A percentile compares a stretch with the other conserved stretches of the same genome.
Evolutionary conservation across 2,797 vertebrate genomes (phyloP).

Genomic region (Pelodytes ibericus): DNA sequence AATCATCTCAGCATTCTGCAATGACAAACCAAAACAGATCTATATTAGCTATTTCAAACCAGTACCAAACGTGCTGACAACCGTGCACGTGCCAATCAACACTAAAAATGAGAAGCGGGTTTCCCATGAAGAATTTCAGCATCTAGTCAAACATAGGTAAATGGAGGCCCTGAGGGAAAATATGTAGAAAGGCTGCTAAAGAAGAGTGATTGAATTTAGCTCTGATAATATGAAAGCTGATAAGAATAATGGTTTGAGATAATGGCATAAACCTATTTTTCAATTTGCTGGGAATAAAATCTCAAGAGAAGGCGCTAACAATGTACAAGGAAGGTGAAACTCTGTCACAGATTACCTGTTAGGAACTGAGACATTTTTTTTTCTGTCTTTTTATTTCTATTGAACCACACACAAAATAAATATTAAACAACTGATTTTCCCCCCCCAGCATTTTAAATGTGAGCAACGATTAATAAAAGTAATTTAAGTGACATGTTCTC

Average conservation of each 20-base stretch:
- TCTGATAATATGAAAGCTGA: slow-evolving; percentile 12
- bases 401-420: neutral
- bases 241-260: slow-evolving; percentile 20
- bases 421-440: neutral
- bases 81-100: no score
- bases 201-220: slow-evolving; percentile 18
- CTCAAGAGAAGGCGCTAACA: neutral
- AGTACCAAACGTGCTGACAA: no score
- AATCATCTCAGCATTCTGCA: no score
- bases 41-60: no score
- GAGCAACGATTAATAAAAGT: no score
- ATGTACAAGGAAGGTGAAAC: neutral
- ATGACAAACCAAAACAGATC: no score
- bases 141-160: slow-evolving; percentile 16
- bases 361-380: no score
- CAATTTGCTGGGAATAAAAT: slow-evolving; percentile 7
- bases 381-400: no score
- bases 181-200: slow-evolving; percentile 2
- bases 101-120: no score
- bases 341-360: neutral
- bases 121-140: neutral
- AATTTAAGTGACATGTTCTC: no score
- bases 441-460: no score
- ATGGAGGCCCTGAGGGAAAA: slow-evolving; percentile 1
- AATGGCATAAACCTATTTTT: slow-evolving; percentile 29